Conservation (phyloP, 2,888 invertebrate genomes). For the Eretmocerus hayati region DNA sequence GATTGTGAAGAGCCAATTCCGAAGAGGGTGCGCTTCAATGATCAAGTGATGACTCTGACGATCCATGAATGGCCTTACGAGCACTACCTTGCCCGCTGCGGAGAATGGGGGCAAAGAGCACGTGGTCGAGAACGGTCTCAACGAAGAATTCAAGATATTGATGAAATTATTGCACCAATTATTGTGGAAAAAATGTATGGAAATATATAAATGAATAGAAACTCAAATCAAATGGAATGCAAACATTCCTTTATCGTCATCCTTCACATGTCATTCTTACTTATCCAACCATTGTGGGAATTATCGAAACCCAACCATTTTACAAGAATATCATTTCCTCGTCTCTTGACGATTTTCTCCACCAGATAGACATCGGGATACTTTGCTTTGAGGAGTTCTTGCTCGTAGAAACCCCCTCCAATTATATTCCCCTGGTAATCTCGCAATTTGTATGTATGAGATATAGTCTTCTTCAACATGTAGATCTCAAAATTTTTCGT, state of each 20-base stretch:
- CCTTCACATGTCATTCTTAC: background rate
- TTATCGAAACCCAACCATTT: background rate
- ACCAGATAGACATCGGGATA: background rate
- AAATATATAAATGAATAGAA: background rate
- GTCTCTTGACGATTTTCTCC: background rate
- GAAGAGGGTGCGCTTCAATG: no score
- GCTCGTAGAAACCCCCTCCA: background rate
- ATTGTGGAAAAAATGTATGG: background rate
- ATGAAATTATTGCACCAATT: background rate
- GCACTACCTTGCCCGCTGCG: no score
- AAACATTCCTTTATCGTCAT: background rate
- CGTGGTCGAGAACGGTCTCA: no score
- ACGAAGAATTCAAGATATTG: no score
- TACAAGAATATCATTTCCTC: background rate
- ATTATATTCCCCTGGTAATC: background rate
- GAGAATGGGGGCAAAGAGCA: no score
- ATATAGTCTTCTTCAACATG: no score
- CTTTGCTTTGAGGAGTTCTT: background rate
- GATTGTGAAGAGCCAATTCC: no score
- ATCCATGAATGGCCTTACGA: no score
- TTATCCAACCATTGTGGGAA: background rate
- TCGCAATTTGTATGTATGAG: background rate
- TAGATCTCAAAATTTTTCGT: no score
- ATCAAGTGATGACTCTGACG: no score
- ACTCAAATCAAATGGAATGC: background rate